phyloP scores from a whole-genome alignment of 2,113 vertebrate genomes.

The Condylura cristata region DNA sequence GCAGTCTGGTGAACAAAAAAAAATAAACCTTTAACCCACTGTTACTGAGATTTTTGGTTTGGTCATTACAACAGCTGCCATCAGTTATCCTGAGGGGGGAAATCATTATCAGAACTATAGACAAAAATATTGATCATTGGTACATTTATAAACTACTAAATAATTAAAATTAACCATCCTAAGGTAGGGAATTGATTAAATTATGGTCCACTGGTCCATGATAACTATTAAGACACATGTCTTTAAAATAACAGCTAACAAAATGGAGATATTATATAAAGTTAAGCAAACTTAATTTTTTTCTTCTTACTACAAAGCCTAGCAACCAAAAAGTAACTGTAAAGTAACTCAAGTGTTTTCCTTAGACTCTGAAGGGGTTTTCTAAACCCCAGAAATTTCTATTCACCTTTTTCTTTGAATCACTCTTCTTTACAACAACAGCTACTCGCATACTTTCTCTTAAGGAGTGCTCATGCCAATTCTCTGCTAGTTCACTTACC shows the following conservation, averaged over 20 bases:
- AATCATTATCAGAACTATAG: background rate
- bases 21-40: background rate
- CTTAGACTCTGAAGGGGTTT: background rate
- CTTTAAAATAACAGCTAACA: constrained; percentile 38
- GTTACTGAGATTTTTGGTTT: background rate
- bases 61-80: background rate
- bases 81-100: background rate
- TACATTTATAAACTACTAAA: constrained; percentile 6
- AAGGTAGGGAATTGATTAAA: background rate
- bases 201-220: no score
- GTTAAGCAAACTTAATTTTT: background rate
- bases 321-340: background rate
- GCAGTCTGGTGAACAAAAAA: background rate
- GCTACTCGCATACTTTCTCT: background rate
- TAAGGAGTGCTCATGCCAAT: background rate
- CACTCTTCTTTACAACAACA: background rate
- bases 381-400: background rate
- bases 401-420: background rate
- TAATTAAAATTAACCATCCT: background rate
- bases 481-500: background rate
- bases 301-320: background rate
- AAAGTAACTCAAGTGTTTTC: background rate
- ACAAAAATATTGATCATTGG: background rate
- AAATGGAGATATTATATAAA: background rate
- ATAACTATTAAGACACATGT: background rate